Percentiles rank a stretch among this genome's conserved stretches.
Conservation (phyloP, 2,113 vertebrate genomes). For the Gracilinanus agilis region DNA sequence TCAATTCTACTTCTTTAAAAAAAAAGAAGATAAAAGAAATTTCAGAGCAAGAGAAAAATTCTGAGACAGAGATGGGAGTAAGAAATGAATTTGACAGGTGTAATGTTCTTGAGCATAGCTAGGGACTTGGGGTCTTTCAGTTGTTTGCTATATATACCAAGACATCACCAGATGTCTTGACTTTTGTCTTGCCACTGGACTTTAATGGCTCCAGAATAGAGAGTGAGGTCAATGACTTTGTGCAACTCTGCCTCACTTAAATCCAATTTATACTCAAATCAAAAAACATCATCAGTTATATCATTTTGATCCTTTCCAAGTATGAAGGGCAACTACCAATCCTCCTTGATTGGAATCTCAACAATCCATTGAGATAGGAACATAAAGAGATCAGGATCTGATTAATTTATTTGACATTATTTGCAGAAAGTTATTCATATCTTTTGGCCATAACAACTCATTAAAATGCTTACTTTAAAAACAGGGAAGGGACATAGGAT, state of each 20-base stretch:
- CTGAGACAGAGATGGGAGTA: neutral
- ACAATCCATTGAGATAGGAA: neutral
- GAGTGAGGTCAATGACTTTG: no score
- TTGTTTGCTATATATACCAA: neutral
- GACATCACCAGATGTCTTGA: no score
- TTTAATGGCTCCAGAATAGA: no score
- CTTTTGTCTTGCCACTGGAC: no score
- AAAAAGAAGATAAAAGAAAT: neutral
- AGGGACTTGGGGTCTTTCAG: neutral
- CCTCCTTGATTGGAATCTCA: neutral
- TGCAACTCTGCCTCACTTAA: no score
- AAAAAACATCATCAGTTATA: no score
- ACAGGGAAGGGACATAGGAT: neutral
- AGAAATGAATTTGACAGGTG: neutral
- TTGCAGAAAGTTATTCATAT: neutral
- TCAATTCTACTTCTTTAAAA: neutral
- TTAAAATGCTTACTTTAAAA: neutral
- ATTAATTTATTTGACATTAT: neutral
- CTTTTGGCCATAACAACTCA: neutral
- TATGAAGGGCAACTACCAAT: neutral
- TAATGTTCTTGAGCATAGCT: neutral
- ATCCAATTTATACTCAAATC: no score
- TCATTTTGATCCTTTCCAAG: no score
- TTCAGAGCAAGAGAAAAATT: neutral
- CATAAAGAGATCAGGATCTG: neutral